These are phyloP conservation scores for Pygoscelis antarcticus DNA, from an alignment of 2,113 vertebrate genomes.

Conservation along the genomic window DNA sequence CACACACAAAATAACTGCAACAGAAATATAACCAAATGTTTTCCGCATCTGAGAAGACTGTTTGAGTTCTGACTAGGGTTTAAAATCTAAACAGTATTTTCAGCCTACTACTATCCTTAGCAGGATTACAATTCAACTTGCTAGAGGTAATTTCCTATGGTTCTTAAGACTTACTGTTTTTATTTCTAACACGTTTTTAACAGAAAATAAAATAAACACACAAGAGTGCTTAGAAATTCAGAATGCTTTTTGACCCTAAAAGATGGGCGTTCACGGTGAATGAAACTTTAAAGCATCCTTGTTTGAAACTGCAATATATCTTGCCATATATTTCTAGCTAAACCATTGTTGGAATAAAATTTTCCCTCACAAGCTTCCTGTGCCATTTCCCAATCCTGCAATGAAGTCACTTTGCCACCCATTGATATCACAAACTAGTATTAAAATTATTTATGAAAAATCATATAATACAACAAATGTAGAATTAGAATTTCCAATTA, in stretches of 20 bases:
- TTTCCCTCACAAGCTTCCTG: background rate
- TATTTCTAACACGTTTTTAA: slow-evolving; percentile 58
- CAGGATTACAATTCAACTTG: slow-evolving; percentile 48
- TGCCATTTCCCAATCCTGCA: background rate
- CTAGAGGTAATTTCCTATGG: slow-evolving; percentile 28
- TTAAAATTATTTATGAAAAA: background rate
- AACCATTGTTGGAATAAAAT: background rate
- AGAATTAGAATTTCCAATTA: background rate
- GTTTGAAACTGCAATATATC: background rate
- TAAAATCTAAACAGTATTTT: slow-evolving; percentile 54
- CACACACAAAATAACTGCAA: slow-evolving; percentile 40
- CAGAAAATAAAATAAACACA: slow-evolving; percentile 34
- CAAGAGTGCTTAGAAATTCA: slow-evolving; percentile 36
- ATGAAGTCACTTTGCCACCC: background rate
- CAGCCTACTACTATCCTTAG: slow-evolving; percentile 36
- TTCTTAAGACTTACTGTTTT: slow-evolving; percentile 36
- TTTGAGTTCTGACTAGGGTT: slow-evolving; percentile 6
- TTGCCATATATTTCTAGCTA: background rate
- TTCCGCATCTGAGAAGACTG: slow-evolving; percentile 34
- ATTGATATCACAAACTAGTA: background rate
- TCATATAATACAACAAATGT: background rate
- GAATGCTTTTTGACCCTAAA: slow-evolving; percentile 43
- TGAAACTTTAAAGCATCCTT: slow-evolving; percentile 47
- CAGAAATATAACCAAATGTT: slow-evolving; percentile 70
- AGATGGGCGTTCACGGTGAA: slow-evolving; percentile 20